Conservation (phyloP, 2,113 vertebrate species). For the Orthonyx spaldingii region DNA sequence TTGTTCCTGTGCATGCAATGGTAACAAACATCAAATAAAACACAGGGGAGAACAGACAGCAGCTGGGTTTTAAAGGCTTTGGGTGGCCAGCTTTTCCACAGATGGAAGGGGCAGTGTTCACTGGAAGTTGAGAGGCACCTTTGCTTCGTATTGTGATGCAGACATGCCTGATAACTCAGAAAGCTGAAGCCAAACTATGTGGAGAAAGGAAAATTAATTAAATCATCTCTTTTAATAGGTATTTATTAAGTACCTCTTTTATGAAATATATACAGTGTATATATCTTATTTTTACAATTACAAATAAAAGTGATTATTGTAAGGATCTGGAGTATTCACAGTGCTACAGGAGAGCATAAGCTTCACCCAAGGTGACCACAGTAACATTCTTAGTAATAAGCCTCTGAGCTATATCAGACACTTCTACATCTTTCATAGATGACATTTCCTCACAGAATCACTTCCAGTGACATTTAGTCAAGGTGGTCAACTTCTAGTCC, state of each 20-base stretch:
- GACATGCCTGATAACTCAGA: not conserved
- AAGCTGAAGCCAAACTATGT: not conserved
- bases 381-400: not conserved
- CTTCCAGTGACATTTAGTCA: not conserved
- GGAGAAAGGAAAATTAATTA: not conserved
- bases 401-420: not conserved
- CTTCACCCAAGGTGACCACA: not conserved
- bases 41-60: not conserved
- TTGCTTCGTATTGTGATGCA: not conserved
- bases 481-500: not conserved
- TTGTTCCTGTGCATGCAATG: not conserved
- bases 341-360: not conserved
- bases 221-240: not conserved
- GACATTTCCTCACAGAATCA: not conserved
- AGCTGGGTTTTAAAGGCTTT: not conserved
- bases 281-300: not conserved
- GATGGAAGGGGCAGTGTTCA: not conserved
- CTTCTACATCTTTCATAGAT: not conserved
- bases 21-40: not conserved
- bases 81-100: not conserved
- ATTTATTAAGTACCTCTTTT: not conserved
- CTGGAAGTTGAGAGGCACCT: not conserved
- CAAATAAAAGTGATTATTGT: not conserved
- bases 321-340: not conserved
- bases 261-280: not conserved